phyloP scores from a whole-genome alignment of 2,113 vertebrate genomes.

The Puffinus mauretanicus region DNA sequence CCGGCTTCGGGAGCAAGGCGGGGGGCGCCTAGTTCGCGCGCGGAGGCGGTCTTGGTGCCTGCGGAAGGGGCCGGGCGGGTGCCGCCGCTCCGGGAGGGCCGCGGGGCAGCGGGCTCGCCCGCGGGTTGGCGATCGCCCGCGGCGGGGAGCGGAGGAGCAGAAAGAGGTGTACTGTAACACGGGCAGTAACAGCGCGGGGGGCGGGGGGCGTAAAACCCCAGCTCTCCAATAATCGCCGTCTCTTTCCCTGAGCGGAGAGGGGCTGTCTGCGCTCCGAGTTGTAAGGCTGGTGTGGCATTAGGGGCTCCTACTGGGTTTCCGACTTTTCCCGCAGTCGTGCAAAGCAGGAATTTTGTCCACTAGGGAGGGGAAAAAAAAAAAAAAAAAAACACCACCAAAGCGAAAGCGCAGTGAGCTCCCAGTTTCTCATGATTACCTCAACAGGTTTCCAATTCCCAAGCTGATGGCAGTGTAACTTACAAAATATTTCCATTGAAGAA shows the following conservation, averaged over 20 bases:
- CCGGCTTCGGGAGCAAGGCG: not conserved
- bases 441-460: not conserved
- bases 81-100: no score
- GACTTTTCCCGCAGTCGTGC: not conserved
- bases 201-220: not conserved
- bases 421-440: not conserved
- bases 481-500: not conserved
- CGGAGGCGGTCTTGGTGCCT: not conserved
- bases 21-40: not conserved
- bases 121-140: not conserved
- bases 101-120: not conserved
- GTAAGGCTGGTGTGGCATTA: fast-evolving
- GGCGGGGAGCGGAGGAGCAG: not conserved
- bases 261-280: not conserved
- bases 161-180: not conserved
- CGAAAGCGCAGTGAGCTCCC: not conserved
- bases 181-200: not conserved
- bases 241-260: not conserved
- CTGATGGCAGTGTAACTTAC: not conserved
- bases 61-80: not conserved
- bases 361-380: no score
- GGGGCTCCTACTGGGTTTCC: not conserved
- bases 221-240: not conserved
- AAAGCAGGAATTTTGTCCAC: not conserved
- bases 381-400: not conserved